phyloP scores from a whole-genome alignment of 2,113 vertebrate genomes.

The Ptyas mucosa region DNA sequence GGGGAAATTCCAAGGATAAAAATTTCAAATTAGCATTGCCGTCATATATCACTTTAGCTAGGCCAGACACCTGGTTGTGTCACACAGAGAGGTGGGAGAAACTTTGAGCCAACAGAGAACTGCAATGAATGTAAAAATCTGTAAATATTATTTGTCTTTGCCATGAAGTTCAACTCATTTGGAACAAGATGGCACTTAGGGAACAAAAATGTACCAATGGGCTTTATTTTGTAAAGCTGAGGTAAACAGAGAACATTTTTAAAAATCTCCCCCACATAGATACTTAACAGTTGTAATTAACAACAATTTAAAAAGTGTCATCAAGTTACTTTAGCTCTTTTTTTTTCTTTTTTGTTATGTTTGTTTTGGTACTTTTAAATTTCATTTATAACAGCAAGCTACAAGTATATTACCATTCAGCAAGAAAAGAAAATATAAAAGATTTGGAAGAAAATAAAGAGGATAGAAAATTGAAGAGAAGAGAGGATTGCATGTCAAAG shows the following conservation, averaged over 20 bases:
- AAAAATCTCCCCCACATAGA: not conserved
- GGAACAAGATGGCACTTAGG: not conserved
- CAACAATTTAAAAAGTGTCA: not conserved
- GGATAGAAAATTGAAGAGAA: not conserved
- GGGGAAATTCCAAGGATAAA: constrained; percentile 35
- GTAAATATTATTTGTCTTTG: not conserved
- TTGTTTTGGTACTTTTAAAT: not conserved
- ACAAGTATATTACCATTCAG: not conserved
- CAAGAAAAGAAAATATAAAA: not conserved
- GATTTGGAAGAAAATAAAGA: not conserved
- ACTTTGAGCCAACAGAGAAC: not conserved
- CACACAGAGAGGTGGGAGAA: not conserved
- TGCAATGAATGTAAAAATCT: not conserved
- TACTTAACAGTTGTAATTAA: not conserved
- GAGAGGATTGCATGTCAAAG: not conserved
- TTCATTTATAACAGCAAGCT: not conserved
- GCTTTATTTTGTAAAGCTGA: not conserved
- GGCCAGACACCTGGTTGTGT: not conserved
- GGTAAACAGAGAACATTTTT: not conserved
- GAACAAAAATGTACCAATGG: not conserved
- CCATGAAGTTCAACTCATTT: not conserved
- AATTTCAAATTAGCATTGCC: constrained; percentile 32
- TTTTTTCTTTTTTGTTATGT: not conserved
- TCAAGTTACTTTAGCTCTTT: not conserved
- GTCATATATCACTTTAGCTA: not conserved